Evolutionary conservation across 2,113 vertebrate genomes (phyloP), one percentile per base, ranked within the genome.

Genomic region (Typhlomys cinereus): DNA sequence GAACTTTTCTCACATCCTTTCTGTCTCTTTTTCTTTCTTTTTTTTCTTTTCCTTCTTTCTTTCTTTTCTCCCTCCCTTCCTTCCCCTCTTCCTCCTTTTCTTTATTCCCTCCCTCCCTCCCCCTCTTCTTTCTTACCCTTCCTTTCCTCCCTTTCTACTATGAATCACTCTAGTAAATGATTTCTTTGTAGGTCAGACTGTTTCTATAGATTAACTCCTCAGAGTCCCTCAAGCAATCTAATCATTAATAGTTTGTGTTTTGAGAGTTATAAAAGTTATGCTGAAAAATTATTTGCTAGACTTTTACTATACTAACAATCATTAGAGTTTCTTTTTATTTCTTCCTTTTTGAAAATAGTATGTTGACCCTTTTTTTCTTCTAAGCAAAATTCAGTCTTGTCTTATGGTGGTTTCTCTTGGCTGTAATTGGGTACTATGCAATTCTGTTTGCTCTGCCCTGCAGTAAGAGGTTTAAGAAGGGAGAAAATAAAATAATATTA

Each of bases 351-450:
- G 59, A 36, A 25, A 3, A 4, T 39, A 73, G 21, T 71, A 41
- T 52, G 27, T 71, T 76, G 54, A 44, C 39, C 12, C 25, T 84
- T 15, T 74, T 73, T 59, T 46, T n/a, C 44, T 59, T 91, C 54
- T 83, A 79, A 73, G 5, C 23, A 90, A 94, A 84, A 78, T 52
- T 66, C 44, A 89, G 27, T 78, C 81, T 90, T 91, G 92, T 90
- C 94, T 95, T 90, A 84, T 48, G 57, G 20, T 89, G 1, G 5
- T 85, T 96, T 91, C 54, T 64, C 71, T 91, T 41, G 21, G 52
- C 79, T 73, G 61, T 95, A 95, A 92, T 88, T 92, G 71, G 34
- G 15, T 84, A 39, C 59, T 95, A n/a, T n/a, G n/a, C n/a, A n/a
- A n/a, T n/a, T n/a, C n/a, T n/a, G n/a, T 91, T 94, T 84, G 14